A percentile compares a stretch with the other conserved stretches of the same genome.
Evolutionary conservation across 2,888 invertebrate genomes (phyloP).

Genomic region (Xylocampa areola): DNA sequence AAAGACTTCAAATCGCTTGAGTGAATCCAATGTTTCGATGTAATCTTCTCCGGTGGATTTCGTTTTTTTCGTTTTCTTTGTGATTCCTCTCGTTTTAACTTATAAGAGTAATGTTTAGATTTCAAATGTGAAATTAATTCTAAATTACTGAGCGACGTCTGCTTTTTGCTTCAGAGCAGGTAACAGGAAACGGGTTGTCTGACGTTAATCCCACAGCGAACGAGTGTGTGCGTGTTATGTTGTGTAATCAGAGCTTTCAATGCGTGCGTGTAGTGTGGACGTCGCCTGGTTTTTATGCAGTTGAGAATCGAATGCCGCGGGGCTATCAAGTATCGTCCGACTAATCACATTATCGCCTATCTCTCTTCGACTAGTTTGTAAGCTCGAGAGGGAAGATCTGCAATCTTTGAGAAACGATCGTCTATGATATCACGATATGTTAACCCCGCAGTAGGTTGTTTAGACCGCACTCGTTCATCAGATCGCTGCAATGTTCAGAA

Average conservation of each 20-base stretch:
- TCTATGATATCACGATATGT: constrained; percentile 66
- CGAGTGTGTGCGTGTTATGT: constrained; percentile 73
- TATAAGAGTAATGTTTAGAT: constrained; percentile 65
- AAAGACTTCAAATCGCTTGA: constrained; percentile 83
- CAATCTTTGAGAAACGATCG: constrained; percentile 65
- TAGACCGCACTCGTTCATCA: constrained; percentile 76
- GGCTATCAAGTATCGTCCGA: constrained; percentile 76
- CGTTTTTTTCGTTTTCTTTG: constrained; percentile 33
- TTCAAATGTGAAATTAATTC: constrained; percentile 85
- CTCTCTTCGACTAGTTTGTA: constrained; percentile 68
- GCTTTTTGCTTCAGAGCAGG: constrained; percentile 85
- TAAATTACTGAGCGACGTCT: constrained; percentile 80
- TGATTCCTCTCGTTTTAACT: constrained; percentile 57
- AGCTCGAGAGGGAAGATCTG: constrained; percentile 69
- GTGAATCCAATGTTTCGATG: constrained; percentile 65
- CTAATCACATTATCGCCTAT: constrained; percentile 74
- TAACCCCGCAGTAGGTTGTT: constrained; percentile 62
- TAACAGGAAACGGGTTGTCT: constrained; percentile 88
- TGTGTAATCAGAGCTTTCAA: constrained; percentile 77
- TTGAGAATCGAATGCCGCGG: constrained; percentile 70
- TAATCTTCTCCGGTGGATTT: constrained; percentile 55
- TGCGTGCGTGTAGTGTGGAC: constrained; percentile 74
- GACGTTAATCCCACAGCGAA: constrained; percentile 80
- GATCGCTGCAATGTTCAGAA: constrained; percentile 77
- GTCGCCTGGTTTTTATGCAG: constrained; percentile 81